Percentiles rank a stretch among this genome's conserved stretches.
Conservation (phyloP, 2,113 vertebrate species). For the Ptilorrhoa leucosticta region DNA sequence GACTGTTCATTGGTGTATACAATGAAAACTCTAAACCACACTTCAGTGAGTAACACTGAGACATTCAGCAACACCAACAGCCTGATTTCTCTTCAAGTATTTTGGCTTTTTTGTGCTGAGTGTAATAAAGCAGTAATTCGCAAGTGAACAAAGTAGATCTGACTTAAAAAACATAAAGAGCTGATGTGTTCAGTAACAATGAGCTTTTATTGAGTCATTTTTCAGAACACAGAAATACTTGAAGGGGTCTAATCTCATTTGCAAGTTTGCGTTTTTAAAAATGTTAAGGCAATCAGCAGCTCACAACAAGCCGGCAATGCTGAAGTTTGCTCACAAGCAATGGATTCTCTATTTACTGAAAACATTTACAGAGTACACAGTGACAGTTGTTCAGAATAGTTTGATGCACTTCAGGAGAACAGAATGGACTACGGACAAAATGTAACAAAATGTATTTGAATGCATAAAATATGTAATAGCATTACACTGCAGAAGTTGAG, state of each 20-base stretch:
- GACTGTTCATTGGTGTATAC: neutral
- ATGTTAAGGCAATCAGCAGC: neutral
- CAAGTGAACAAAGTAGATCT: constrained; percentile 1
- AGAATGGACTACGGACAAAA: neutral
- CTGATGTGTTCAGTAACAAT: constrained; percentile 21
- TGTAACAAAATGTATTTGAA: neutral
- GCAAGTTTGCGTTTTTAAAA: neutral
- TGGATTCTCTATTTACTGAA: neutral
- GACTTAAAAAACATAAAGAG: neutral
- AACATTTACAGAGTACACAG: neutral
- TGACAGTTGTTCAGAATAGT: neutral
- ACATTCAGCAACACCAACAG: neutral
- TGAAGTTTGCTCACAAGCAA: neutral
- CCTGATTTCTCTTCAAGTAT: neutral
- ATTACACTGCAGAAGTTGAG: neutral
- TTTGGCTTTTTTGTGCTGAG: neutral
- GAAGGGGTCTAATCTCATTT: constrained; percentile 6
- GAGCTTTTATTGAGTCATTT: neutral
- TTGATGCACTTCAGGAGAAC: neutral
- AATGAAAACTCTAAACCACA: neutral
- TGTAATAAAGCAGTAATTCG: neutral
- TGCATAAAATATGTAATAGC: neutral
- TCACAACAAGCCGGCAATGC: neutral
- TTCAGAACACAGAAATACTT: constrained; percentile 25
- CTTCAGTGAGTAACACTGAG: neutral